Conservation (phyloP, 2,888 invertebrate species). For the Nasonovia ribisnigri region DNA sequence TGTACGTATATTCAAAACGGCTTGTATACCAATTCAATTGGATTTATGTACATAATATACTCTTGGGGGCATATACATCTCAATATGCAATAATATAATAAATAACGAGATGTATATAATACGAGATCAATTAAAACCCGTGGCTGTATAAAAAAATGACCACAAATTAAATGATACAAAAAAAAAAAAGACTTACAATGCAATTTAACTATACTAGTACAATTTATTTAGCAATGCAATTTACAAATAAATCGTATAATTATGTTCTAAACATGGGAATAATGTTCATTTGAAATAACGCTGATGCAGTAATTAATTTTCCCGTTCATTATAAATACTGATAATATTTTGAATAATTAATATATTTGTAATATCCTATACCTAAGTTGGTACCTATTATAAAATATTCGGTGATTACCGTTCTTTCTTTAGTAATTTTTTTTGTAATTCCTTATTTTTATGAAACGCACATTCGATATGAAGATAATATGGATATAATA, state of each 20-base stretch:
- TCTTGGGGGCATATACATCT: not conserved
- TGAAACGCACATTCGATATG: too few relatives aligned
- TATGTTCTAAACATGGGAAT: not conserved
- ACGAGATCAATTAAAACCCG: constrained; percentile 1
- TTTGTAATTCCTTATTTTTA: too few relatives aligned
- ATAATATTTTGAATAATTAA: not conserved
- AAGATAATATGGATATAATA: not conserved
- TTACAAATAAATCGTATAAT: not conserved
- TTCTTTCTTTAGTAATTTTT: too few relatives aligned
- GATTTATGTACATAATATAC: not conserved
- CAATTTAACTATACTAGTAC: not conserved
- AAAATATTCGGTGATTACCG: too few relatives aligned
- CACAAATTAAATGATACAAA: not conserved
- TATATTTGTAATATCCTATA: not conserved
- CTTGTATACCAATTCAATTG: constrained; percentile 23
- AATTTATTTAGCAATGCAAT: not conserved
- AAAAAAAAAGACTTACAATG: not conserved
- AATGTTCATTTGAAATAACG: not conserved
- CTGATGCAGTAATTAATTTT: not conserved
- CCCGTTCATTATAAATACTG: not conserved
- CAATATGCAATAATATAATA: constrained; percentile 22
- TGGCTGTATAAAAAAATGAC: not conserved
- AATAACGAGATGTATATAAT: not conserved
- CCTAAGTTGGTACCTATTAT: too few relatives aligned
- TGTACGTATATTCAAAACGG: not conserved